A percentile compares a stretch with the other conserved stretches of the same genome.
Evolutionary conservation across 2,888 invertebrate species (phyloP).

Genomic region (Pachydiplax longipennis): DNA sequence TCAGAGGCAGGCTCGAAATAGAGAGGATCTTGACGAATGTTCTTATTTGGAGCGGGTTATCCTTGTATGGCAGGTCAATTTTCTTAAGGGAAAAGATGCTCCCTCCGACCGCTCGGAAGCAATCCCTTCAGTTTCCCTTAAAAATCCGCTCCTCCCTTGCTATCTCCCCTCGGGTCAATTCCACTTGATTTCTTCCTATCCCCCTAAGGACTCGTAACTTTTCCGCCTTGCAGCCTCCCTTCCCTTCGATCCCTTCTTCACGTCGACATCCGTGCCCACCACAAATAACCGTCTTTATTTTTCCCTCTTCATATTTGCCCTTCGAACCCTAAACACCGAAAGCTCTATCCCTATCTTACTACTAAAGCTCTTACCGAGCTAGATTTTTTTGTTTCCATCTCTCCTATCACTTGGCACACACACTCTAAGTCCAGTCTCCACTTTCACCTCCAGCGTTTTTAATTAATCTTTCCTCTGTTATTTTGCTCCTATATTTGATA

Average conservation of each 20-base stretch:
- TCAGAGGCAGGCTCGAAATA: background rate
- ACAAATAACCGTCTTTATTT: background rate
- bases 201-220: slow-evolving; percentile 37
- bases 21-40: slow-evolving; percentile 36
- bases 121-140: slow-evolving; percentile 35
- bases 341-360: no score
- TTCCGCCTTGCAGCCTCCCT: background rate
- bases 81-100: slow-evolving; percentile 27
- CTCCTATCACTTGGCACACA: background rate
- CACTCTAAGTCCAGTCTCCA: background rate
- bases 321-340: background rate
- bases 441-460: background rate
- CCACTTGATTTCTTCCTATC: slow-evolving; percentile 19
- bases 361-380: no score
- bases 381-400: background rate
- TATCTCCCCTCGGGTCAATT: slow-evolving; percentile 26
- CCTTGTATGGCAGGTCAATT: slow-evolving; percentile 37
- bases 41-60: slow-evolving; percentile 40
- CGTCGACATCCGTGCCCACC: background rate
- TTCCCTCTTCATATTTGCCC: background rate
- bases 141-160: background rate
- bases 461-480: background rate
- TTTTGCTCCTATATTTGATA: background rate
- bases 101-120: background rate
- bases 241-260: background rate